Base-by-base conservation (phyloP, 2,113 vertebrate genomes). In the Balaeniceps rex region DNA sequence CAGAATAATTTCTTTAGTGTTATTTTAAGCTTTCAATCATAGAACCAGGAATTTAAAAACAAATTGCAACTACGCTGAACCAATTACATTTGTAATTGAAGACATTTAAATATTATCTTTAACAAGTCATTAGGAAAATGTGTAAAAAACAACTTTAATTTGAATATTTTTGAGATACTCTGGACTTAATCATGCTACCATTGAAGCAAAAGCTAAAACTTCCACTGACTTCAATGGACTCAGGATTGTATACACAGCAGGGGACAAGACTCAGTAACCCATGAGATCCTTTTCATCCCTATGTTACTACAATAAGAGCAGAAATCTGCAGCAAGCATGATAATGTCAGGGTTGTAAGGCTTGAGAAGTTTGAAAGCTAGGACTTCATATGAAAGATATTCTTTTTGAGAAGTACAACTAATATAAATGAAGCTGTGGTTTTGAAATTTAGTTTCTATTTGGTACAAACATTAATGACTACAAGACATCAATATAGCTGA, bases 241-340 rank as follows among this genome's bases (percentile, higher is more conserved):
- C 26, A 60, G 83, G 69, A 88, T 96, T 96, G 91, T 60, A 55
- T 4, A 25, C 72, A 57, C 89, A 84, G 60, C 77, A 87, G 77
- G 87, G 19, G 23, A 64, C 51, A 47, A 81, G 72, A 87, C 46
- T 89, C 38, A 26, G 51, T 92, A 89, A 92, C 78, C 69, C 69
- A 68, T 55, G 36, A 78, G 40, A 65, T 60, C 17, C 12, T 89
- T 94, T 92, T 97, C 57, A 92, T 87, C n/a, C 34, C 16, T 83
- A 5, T 51, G 51, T 63, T 88, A 66, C 47, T 74, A 94, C 66
- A 92, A 68, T 21, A 86, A 23, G n/a, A 93, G 14, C 25, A 75
- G 55, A 94, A 92, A 80, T 92, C 93, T 94, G 58, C n/a, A 88
- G 47, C 55, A 91, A 85, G 14, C 79, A 44, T 81, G 86, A 92